Base-by-base conservation (phyloP, 2,888 invertebrate species). In the Phyllotreta cruciferae region DNA sequence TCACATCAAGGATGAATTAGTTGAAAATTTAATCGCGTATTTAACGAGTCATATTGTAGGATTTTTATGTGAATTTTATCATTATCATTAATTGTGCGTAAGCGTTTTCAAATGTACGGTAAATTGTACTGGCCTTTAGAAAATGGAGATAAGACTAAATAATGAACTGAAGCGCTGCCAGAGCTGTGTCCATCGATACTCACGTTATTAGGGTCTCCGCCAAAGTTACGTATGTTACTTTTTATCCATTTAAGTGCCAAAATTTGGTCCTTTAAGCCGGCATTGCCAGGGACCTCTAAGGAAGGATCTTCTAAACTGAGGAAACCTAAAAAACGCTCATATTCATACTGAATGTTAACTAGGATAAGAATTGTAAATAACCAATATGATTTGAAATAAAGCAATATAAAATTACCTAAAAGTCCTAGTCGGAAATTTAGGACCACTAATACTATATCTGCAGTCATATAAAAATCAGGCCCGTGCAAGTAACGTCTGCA, bases 81-180 rank as follows among this genome's bases (percentile, higher is more conserved):
- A n/a, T n/a, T n/a, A n/a, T n/a, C n/a, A n/a, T n/a, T n/a, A n/a
- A n/a, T n/a, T n/a, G n/a, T n/a, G n/a, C n/a, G n/a, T n/a, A n/a
- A n/a, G n/a, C n/a, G n/a, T n/a, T n/a, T n/a, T n/a, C n/a, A n/a
- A n/a, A n/a, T n/a, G n/a, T n/a, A n/a, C n/a, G n/a, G n/a, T 36
- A 11, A 13, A 5, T 37, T 44, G 24, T 24, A 24, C 4, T 4
- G 1, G 4, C 79, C 79, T 70, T 80, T 81, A 0, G 83, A 76
- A 64, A 81, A 77, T 36, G 83, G 82, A 0, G 84, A 83, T 6
- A 84, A 69, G 68, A 82, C 79, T 70, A 84, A 77, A 68, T 81
- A 84, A 66, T 85, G 84, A 0, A 69, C 63, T 6, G 62, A 64
- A 6, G 62, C 64, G 7, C 65, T 49, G 5, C 70, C 70, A n/a